phyloP scores from a whole-genome alignment of 2,888 invertebrate species.

The Physocephala rufipes region DNA sequence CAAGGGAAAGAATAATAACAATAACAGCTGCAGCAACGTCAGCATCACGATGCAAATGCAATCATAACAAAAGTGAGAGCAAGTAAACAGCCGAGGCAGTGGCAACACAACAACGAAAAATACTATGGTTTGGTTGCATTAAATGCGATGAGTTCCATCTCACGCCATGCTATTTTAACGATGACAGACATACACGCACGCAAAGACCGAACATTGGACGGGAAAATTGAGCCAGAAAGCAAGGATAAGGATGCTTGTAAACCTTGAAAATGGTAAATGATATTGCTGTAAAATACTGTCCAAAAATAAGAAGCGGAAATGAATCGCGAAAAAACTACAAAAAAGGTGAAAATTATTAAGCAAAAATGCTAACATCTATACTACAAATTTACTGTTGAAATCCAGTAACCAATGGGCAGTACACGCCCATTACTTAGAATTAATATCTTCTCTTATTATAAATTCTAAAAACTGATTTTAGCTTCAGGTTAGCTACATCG shows the following conservation, averaged over 20 bases:
- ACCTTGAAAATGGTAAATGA: slow-evolving; percentile 23
- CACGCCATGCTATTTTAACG: neutral
- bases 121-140: neutral
- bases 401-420: no score
- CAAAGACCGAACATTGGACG: neutral
- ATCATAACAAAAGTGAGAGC: neutral
- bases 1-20: neutral
- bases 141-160: neutral
- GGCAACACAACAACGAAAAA: slow-evolving; percentile 21
- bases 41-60: neutral
- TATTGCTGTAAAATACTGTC: neutral
- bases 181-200: neutral
- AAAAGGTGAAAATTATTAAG: neutral
- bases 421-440: no score
- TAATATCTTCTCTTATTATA: neutral
- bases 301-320: no score
- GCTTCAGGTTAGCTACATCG: no score
- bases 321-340: neutral
- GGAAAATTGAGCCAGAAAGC: neutral
- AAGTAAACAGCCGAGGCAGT: no score
- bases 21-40: slow-evolving; percentile 4
- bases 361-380: neutral
- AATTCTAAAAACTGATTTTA: neutral
- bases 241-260: slow-evolving; percentile 1
- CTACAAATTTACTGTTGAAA: neutral